A percentile compares a stretch with the other conserved stretches of the same genome.
phyloP scores from a whole-genome alignment of 2,888 invertebrate species.

The Drosophila diplacantha region DNA sequence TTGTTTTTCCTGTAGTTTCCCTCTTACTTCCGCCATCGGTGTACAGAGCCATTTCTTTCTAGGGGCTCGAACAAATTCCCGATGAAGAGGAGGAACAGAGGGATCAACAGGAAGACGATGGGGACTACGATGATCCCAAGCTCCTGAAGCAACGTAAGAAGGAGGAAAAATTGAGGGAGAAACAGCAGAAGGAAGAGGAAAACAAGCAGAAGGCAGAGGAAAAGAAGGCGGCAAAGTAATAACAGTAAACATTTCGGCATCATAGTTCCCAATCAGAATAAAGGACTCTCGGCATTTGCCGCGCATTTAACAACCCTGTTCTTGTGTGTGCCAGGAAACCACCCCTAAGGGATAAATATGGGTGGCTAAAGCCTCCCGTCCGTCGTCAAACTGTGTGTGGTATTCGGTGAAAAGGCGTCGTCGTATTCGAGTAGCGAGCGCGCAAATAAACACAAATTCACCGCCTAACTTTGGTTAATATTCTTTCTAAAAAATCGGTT shows the following conservation, averaged over 20 bases:
- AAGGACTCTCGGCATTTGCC: conserved; percentile 38
- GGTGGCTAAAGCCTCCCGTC: conserved; percentile 33
- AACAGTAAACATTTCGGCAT: conserved; percentile 10
- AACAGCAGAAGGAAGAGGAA: conserved; percentile 10
- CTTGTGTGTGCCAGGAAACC: conserved; percentile 54
- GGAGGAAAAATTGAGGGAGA: conserved; percentile 1
- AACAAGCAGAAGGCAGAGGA: not conserved
- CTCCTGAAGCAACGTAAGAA: conserved; percentile 9
- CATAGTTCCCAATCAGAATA: conserved; percentile 41
- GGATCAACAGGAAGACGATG: conserved; percentile 4
- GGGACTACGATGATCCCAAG: conserved; percentile 15
- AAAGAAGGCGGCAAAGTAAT: not conserved
- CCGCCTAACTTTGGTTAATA: conserved; percentile 1
- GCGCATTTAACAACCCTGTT: conserved; percentile 64
- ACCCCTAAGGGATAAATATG: conserved; percentile 58
- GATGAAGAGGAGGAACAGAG: conserved; percentile 20
- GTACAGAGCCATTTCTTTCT: conserved; percentile 24
- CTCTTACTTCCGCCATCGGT: not conserved
- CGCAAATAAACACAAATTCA: conserved; percentile 28
- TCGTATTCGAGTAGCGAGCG: conserved; percentile 48
- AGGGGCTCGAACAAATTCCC: conserved; percentile 43
- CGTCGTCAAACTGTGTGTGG: conserved; percentile 46
- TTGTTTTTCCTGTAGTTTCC: conserved; percentile 20
- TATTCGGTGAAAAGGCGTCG: conserved; percentile 71
- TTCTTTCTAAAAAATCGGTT: not conserved